Percentiles rank a stretch among this genome's conserved stretches.
phyloP scores from a whole-genome alignment of 2,888 invertebrate species.

The Metallyticus violacea region DNA sequence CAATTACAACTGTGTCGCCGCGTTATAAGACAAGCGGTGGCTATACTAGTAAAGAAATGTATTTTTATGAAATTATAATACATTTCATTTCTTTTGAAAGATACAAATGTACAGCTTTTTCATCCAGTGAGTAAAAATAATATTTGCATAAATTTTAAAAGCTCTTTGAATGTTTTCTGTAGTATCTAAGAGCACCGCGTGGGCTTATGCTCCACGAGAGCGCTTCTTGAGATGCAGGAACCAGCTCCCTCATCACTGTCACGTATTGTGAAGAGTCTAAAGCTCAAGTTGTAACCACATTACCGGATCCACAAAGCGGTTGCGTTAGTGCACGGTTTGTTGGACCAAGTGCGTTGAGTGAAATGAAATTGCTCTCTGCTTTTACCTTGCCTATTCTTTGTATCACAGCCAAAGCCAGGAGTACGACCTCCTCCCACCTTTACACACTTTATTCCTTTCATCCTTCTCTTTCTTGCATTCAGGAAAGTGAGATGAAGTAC shows the following conservation, averaged over 20 bases:
- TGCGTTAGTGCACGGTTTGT: neutral
- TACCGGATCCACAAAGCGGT: neutral
- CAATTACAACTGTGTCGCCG: too few relatives aligned
- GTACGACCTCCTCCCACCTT: neutral
- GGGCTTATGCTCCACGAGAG: neutral
- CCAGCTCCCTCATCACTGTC: neutral
- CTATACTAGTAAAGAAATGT: too few relatives aligned
- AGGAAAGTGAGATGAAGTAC: neutral
- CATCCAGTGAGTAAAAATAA: too few relatives aligned
- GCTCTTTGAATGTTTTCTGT: neutral
- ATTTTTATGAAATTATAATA: too few relatives aligned
- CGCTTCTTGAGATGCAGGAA: neutral
- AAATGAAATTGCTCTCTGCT: neutral
- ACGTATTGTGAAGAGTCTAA: neutral
- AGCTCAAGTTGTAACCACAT: neutral
- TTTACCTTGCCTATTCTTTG: neutral
- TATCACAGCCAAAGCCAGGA: neutral
- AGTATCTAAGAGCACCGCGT: neutral
- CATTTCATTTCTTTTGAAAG: too few relatives aligned
- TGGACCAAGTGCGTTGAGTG: neutral
- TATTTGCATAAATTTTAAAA: too few relatives aligned
- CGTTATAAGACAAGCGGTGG: too few relatives aligned
- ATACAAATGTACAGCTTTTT: too few relatives aligned
- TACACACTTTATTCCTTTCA: neutral
- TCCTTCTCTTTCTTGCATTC: neutral